phyloP scores from a whole-genome alignment of 2,797 vertebrate genomes.

The Scarus forsteni region DNA sequence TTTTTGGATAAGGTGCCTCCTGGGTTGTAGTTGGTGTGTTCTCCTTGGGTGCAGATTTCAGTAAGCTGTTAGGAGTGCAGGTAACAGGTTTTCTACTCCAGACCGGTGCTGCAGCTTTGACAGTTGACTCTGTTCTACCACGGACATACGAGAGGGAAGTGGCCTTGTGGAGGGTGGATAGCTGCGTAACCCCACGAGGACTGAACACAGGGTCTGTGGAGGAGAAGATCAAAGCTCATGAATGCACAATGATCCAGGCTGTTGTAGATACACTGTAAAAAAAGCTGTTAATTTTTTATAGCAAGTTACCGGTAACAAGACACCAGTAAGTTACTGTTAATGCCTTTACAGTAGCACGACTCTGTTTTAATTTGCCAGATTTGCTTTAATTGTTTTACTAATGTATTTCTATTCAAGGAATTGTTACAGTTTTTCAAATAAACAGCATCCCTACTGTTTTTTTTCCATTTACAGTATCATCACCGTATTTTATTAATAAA shows the following conservation, averaged over 20 bases:
- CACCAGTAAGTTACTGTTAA: too few relatives aligned
- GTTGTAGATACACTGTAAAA: too few relatives aligned
- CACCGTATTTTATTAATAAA: too few relatives aligned
- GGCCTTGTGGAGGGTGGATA: conserved; percentile 44
- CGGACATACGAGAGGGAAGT: conserved; percentile 42
- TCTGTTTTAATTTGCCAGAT: too few relatives aligned
- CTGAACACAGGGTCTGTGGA: conserved; percentile 72
- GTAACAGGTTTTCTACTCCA: conserved; percentile 30
- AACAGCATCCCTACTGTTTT: too few relatives aligned
- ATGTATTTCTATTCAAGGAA: too few relatives aligned
- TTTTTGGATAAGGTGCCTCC: conserved; percentile 55
- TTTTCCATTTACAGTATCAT: too few relatives aligned
- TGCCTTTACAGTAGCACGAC: too few relatives aligned
- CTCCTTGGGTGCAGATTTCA: conserved; percentile 22
- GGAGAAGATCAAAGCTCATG: conserved; percentile 56
- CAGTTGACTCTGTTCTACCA: conserved; percentile 23
- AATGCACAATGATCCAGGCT: conserved; percentile 48
- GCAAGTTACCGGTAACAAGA: too few relatives aligned
- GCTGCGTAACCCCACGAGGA: conserved; percentile 54
- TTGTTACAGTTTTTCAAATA: too few relatives aligned
- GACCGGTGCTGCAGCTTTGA: conserved; percentile 21
- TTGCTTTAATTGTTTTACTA: too few relatives aligned
- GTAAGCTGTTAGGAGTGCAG: conserved; percentile 6
- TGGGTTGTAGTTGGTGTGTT: background rate
- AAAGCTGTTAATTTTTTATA: too few relatives aligned